Evolutionary conservation across 2,797 vertebrate genomes (phyloP).

Genomic region (Diplodus sargus): DNA sequence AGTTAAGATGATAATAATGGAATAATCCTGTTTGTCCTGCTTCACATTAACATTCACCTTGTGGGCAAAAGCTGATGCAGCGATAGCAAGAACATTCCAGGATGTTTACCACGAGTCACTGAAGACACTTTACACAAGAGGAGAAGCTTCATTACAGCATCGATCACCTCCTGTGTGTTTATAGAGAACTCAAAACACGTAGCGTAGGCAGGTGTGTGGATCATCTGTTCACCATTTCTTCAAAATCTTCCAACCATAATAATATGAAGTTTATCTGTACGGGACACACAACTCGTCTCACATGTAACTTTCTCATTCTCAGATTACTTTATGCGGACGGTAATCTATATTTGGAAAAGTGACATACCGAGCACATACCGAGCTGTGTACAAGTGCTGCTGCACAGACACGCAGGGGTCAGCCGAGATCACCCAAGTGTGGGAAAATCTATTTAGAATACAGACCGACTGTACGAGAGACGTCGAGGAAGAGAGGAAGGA

Average conservation of each 20-base stretch:
- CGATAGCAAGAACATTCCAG: slow-evolving; percentile 31
- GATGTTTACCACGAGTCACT: slow-evolving; percentile 30
- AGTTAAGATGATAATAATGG: neutral
- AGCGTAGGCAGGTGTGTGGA: neutral
- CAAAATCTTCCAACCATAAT: neutral
- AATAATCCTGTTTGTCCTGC: slow-evolving; percentile 1
- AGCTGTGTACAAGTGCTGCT: slow-evolving; percentile 6
- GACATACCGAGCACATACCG: slow-evolving; percentile 26
- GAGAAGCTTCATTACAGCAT: slow-evolving; percentile 18
- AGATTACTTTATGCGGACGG: slow-evolving; percentile 21
- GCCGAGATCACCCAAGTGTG: neutral
- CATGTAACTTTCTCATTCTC: slow-evolving; percentile 1
- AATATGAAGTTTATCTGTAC: neutral
- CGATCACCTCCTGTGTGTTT: slow-evolving; percentile 17
- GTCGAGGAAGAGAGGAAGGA: neutral
- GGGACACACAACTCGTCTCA: neutral
- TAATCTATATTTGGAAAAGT: slow-evolving; percentile 39
- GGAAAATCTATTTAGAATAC: slow-evolving; percentile 12
- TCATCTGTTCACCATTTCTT: too few species aligned
- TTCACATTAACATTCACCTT: slow-evolving; percentile 24
- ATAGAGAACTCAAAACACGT: neutral
- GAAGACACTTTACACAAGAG: slow-evolving; percentile 8
- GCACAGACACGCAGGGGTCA: slow-evolving; percentile 15
- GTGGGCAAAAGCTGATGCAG: slow-evolving; percentile 4
- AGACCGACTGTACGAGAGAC: neutral